Conservation (phyloP, 2,888 invertebrate genomes). For the Embidobia sp. region DNA sequence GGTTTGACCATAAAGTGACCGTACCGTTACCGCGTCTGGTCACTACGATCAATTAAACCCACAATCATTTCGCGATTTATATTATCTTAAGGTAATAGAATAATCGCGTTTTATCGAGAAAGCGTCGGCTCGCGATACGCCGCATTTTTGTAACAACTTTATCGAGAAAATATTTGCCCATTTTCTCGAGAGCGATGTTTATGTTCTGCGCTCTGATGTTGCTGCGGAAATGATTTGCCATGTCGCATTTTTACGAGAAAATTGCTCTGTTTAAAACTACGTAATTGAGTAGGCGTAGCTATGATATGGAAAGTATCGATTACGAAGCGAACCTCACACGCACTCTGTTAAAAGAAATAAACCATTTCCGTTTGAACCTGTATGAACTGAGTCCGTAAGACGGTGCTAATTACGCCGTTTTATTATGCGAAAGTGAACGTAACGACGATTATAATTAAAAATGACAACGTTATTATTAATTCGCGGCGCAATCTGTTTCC, state of each 20-base stretch:
- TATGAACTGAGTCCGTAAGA: too few relatives aligned
- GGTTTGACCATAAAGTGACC: slow-evolving; percentile 22
- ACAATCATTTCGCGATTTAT: neutral
- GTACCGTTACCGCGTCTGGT: slow-evolving; percentile 18
- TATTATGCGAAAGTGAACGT: slow-evolving; percentile 25
- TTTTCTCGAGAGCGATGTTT: slow-evolving; percentile 6
- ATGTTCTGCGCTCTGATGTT: neutral
- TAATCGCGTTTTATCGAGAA: slow-evolving; percentile 31
- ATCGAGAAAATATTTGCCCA: slow-evolving; percentile 21
- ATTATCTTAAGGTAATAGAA: slow-evolving; percentile 26
- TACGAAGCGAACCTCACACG: too few relatives aligned
- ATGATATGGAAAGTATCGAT: too few relatives aligned
- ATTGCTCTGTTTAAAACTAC: neutral
- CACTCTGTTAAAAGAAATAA: too few relatives aligned
- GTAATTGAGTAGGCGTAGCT: slow-evolving; percentile 5
- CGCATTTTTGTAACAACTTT: slow-evolving; percentile 18
- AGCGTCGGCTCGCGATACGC: slow-evolving; percentile 4
- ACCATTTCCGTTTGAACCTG: too few relatives aligned
- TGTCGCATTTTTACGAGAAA: slow-evolving; percentile 5
- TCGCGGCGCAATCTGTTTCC: neutral
- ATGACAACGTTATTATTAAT: slow-evolving; percentile 16
- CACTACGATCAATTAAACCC: slow-evolving; percentile 17
- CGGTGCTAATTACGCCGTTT: neutral
- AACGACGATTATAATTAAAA: slow-evolving; percentile 29
- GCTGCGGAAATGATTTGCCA: slow-evolving; percentile 17